These are phyloP conservation scores for Hesperia comma DNA, from an alignment of 2,888 invertebrate genomes.

Conservation along the genomic window DNA sequence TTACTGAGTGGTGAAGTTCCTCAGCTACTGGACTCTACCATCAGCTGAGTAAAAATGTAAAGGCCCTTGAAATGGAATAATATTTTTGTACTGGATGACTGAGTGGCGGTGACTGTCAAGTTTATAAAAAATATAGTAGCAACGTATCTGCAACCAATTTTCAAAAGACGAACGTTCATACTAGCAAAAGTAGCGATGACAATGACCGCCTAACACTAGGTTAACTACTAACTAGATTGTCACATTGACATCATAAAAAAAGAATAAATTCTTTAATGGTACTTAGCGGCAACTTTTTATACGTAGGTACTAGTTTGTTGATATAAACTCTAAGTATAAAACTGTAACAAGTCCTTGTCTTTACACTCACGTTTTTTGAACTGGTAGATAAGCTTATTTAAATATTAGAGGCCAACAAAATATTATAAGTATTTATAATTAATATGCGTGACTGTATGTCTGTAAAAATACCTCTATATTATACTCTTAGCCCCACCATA, in stretches of 20 bases:
- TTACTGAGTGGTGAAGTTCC: too few species aligned
- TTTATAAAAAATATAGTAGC: neutral
- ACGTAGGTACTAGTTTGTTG: neutral
- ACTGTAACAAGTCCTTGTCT: neutral
- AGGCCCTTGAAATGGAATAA: too few species aligned
- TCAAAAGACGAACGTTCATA: neutral
- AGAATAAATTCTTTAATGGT: neutral
- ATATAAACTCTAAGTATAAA: neutral
- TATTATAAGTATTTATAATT: too few species aligned
- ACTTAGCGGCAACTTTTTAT: neutral
- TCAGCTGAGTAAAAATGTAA: too few species aligned
- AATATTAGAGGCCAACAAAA: too few species aligned
- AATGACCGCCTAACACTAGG: constrained; percentile 6
- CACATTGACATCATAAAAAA: neutral
- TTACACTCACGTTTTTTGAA: neutral
- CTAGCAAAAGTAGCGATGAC: neutral
- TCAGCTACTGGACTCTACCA: too few species aligned
- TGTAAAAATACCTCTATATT: too few species aligned
- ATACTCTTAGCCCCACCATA: too few species aligned
- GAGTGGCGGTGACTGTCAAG: too few species aligned
- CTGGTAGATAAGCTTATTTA: too few species aligned
- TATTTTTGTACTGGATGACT: too few species aligned
- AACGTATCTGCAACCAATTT: constrained; percentile 1
- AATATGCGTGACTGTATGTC: too few species aligned
- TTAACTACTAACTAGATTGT: neutral